phyloP scores from a whole-genome alignment of 2,888 invertebrate species.

The Deroplatys truncata region DNA sequence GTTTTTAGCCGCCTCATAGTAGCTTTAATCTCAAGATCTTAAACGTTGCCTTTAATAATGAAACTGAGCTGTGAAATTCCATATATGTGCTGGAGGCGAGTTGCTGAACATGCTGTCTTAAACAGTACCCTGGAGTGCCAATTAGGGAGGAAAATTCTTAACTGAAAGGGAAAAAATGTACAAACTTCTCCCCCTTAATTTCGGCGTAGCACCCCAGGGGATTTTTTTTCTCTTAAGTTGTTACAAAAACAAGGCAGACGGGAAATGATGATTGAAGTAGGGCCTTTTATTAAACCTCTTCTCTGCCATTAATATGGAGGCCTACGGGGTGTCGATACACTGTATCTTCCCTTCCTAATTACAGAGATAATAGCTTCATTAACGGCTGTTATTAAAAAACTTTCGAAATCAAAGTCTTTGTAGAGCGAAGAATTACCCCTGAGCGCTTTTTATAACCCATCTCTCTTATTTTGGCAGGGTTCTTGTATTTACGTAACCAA shows the following conservation, averaged over 20 bases:
- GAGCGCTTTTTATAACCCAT: background rate
- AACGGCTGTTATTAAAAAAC: background rate
- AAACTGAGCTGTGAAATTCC: background rate
- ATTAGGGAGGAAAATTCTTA: background rate
- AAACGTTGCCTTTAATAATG: background rate
- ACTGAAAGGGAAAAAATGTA: background rate
- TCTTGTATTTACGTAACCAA: no score
- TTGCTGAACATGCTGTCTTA: background rate
- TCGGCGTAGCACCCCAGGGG: background rate
- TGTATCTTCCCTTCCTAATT: background rate
- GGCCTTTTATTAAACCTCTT: background rate
- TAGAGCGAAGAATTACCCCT: background rate
- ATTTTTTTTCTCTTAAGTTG: background rate
- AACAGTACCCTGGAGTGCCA: constrained; percentile 4
- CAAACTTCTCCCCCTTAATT: background rate
- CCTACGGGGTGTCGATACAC: background rate
- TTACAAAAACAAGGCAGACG: background rate
- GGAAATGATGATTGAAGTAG: background rate
- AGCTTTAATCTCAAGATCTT: background rate
- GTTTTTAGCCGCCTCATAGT: background rate
- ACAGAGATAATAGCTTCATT: constrained; percentile 2
- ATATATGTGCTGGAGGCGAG: background rate
- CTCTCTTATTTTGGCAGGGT: no score
- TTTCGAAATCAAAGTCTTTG: constrained; percentile 6
- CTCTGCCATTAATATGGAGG: background rate